phyloP scores from a whole-genome alignment of 2,797 vertebrate species.

The Gymnopithys bicolor region DNA sequence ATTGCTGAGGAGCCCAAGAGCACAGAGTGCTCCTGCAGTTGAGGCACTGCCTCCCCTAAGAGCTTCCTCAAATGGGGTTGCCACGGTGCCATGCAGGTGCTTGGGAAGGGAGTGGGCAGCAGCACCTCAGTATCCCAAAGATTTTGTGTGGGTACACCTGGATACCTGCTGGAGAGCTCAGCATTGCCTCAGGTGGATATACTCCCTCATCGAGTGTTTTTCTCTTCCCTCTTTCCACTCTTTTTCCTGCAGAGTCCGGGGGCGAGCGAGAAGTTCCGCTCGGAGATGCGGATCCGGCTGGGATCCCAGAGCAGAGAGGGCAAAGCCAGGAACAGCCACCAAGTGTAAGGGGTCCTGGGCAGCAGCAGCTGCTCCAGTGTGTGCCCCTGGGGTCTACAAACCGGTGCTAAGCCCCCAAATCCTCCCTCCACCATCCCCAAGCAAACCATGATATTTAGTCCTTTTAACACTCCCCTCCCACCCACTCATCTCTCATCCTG shows the following conservation, averaged over 20 bases:
- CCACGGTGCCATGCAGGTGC: fast-evolving
- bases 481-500: background rate
- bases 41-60: background rate
- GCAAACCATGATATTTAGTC: background rate
- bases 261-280: background rate
- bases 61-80: fast-evolving
- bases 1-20: background rate
- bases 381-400: background rate
- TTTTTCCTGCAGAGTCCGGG: background rate
- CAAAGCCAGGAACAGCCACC: background rate
- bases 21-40: background rate
- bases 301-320: background rate
- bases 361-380: background rate
- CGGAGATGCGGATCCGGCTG: background rate
- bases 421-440: background rate
- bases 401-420: background rate
- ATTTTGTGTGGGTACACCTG: background rate
- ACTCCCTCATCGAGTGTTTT: fast-evolving
- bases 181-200: fast-evolving
- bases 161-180: background rate
- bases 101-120: background rate
- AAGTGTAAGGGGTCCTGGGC: slow-evolving; percentile 49
- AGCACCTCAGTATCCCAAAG: background rate
- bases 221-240: background rate
- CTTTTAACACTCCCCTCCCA: background rate